These are phyloP conservation scores for Gallirallus australis DNA, from an alignment of 2,797 vertebrate species.

Conservation along the genomic window DNA sequence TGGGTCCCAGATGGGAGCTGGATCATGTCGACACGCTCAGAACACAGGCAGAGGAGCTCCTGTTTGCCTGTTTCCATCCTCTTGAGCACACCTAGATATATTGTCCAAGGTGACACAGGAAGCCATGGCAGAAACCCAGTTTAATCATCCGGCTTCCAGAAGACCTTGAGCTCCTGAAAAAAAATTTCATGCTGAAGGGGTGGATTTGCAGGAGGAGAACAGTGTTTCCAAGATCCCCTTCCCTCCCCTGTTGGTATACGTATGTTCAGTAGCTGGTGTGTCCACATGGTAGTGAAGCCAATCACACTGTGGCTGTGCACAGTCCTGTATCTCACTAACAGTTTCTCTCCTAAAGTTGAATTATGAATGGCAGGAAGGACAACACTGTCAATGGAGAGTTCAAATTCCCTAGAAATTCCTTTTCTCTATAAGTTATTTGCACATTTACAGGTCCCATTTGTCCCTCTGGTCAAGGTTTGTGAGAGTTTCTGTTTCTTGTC, in stretches of 20 bases:
- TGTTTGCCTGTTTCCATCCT: not conserved
- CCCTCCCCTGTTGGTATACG: not conserved
- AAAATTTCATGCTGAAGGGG: not conserved
- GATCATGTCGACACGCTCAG: not conserved
- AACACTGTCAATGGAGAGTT: not conserved
- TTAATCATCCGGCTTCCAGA: not conserved
- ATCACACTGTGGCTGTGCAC: not conserved
- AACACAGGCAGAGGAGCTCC: not conserved
- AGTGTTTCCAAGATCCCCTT: not conserved
- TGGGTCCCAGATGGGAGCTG: conserved; percentile 31
- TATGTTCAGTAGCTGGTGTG: not conserved
- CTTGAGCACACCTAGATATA: not conserved
- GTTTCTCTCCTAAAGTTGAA: not conserved
- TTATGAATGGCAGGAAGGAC: not conserved
- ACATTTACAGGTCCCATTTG: not conserved
- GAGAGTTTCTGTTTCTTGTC: not conserved
- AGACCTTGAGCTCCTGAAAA: not conserved
- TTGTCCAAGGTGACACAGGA: not conserved
- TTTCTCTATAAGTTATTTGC: not conserved
- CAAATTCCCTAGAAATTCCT: not conserved
- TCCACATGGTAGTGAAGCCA: not conserved
- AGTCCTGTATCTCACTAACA: not conserved
- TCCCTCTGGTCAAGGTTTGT: not conserved
- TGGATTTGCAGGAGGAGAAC: not conserved
- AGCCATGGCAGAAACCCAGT: not conserved